Evolutionary conservation across 2,888 invertebrate species (phyloP).

Genomic region (Agonopterix arenella): DNA sequence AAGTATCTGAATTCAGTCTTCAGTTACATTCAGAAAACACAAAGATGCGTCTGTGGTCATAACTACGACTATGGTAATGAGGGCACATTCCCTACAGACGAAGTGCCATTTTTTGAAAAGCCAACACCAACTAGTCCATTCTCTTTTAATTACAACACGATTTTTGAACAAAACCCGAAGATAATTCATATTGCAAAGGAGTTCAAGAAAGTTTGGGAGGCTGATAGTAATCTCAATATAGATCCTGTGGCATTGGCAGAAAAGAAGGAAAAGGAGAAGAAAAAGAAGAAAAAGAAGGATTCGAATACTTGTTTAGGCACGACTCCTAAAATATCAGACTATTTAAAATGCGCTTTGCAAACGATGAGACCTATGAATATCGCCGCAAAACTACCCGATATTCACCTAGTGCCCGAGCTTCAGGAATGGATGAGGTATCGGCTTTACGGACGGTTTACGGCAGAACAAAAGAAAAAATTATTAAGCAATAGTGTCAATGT

Average conservation of each 20-base stretch:
- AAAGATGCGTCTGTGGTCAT: constrained; percentile 58
- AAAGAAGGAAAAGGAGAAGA: constrained; percentile 32
- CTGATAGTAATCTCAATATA: constrained; percentile 45
- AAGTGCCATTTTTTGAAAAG: constrained; percentile 51
- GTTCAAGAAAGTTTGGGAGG: constrained; percentile 54
- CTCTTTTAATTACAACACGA: constrained; percentile 52
- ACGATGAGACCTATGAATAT: constrained; percentile 41
- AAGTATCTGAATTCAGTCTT: constrained; percentile 45
- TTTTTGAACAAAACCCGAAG: constrained; percentile 48
- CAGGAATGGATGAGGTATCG: constrained; percentile 63
- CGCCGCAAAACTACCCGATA: constrained; percentile 56
- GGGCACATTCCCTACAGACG: constrained; percentile 43
- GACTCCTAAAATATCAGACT: constrained; percentile 45
- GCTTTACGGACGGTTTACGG: constrained; percentile 41
- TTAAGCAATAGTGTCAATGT: constrained; percentile 16
- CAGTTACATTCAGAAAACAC: constrained; percentile 33
- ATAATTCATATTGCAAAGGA: constrained; percentile 43
- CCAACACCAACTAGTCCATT: constrained; percentile 32
- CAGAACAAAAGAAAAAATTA: constrained; percentile 26
- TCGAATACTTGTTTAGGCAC: constrained; percentile 43
- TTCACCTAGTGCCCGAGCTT: constrained; percentile 54
- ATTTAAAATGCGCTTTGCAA: constrained; percentile 51
- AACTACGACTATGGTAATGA: constrained; percentile 52
- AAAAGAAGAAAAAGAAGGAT: constrained; percentile 33
- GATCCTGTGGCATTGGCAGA: constrained; percentile 12